Conservation (phyloP, 2,888 invertebrate species). For the Ceramica pisi region DNA sequence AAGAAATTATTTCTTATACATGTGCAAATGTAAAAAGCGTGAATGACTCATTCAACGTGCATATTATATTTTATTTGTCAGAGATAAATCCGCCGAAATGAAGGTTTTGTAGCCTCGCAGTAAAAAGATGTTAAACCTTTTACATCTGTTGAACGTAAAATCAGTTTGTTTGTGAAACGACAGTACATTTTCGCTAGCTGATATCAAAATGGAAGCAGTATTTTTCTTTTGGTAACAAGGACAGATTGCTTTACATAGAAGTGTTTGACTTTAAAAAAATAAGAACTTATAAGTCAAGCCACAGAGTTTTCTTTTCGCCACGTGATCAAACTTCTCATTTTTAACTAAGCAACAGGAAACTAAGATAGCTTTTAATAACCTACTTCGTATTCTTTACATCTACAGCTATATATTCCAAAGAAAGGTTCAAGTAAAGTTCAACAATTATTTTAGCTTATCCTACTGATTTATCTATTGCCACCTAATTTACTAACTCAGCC, state of each 20-base stretch:
- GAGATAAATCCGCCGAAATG: constrained; percentile 31
- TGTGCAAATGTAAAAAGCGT: constrained; percentile 21
- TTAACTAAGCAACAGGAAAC: too few relatives aligned
- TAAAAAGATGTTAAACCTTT: constrained; percentile 43
- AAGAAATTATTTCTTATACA: constrained; percentile 34
- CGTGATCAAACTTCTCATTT: too few relatives aligned
- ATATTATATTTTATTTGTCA: constrained; percentile 38
- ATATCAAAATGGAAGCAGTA: constrained; percentile 1
- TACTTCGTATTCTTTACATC: too few relatives aligned
- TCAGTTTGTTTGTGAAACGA: constrained; percentile 8
- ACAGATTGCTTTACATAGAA: neutral
- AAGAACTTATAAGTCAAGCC: too few relatives aligned
- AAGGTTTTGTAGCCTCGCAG: constrained; percentile 26
- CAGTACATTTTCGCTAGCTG: constrained; percentile 12
- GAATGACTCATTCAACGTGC: constrained; percentile 33
- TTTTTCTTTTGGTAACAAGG: neutral
- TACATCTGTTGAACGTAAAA: constrained; percentile 40
- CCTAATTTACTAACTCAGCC: too few relatives aligned
- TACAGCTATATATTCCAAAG: too few relatives aligned
- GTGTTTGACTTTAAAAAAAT: too few relatives aligned
- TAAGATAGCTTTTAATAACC: too few relatives aligned
- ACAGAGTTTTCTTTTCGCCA: too few relatives aligned
- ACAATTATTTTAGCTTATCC: too few relatives aligned
- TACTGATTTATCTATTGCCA: too few relatives aligned
- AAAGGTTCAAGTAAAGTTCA: too few relatives aligned